Evolutionary conservation across 2,888 invertebrate genomes (phyloP).

Genomic region (Cynaeus angustus): DNA sequence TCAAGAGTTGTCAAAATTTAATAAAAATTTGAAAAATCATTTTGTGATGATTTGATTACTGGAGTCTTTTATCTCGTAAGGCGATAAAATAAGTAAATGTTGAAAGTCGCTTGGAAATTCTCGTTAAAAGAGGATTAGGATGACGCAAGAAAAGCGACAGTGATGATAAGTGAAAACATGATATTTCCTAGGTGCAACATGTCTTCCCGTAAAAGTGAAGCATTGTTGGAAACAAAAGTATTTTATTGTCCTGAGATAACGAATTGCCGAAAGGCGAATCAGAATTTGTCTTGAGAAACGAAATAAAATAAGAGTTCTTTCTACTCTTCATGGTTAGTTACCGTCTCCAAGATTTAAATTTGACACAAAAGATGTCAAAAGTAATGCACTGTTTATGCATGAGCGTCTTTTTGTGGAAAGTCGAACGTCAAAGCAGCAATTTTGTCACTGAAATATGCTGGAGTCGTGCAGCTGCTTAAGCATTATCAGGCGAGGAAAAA

Average conservation of each 20-base stretch:
- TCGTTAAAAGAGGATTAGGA: conserved; percentile 31
- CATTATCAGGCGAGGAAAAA: conserved; percentile 33
- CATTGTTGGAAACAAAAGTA: conserved; percentile 29
- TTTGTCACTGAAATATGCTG: conserved; percentile 38
- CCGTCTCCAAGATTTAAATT: conserved; percentile 43
- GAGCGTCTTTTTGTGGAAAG: conserved; percentile 37
- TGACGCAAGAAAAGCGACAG: conserved; percentile 21
- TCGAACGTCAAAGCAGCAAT: conserved; percentile 45
- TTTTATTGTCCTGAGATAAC: conserved; percentile 33
- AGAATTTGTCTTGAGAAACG: conserved; percentile 27
- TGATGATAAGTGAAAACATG: conserved; percentile 38
- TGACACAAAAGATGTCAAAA: conserved; percentile 43
- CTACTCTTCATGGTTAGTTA: conserved; percentile 42
- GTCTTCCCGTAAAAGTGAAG: conserved; percentile 33
- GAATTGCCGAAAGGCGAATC: conserved; percentile 43
- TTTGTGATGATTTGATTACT: too few relatives aligned
- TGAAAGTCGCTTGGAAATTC: background rate
- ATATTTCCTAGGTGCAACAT: conserved; percentile 39
- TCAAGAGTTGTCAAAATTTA: too few relatives aligned
- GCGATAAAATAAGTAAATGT: conserved; percentile 13
- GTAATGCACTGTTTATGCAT: conserved; percentile 43
- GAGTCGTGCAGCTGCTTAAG: conserved; percentile 41
- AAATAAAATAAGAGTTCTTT: conserved; percentile 35
- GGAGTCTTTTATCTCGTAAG: background rate
- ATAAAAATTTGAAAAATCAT: too few relatives aligned